Evolutionary conservation across 2,113 vertebrate genomes (phyloP).

Genomic region (Lagopus leucura): DNA sequence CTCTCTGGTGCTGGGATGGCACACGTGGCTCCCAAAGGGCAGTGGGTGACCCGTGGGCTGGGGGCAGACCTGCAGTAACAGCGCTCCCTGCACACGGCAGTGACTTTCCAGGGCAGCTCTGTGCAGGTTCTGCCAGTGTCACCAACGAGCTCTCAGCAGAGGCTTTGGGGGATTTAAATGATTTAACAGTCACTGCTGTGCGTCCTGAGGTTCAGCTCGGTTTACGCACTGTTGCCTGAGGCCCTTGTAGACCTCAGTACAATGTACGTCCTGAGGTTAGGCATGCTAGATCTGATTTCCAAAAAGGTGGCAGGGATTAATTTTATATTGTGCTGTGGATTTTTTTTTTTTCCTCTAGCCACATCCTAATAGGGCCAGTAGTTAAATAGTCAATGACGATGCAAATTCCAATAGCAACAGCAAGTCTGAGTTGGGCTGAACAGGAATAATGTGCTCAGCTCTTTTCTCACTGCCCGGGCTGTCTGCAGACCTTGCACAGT

Average conservation of each 20-base stretch:
- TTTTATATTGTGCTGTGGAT: neutral
- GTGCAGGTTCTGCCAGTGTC: neutral
- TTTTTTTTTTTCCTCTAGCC: neutral
- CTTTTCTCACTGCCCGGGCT: slow-evolving; percentile 24
- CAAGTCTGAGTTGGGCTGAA: slow-evolving; percentile 22
- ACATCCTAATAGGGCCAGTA: neutral
- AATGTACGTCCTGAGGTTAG: neutral
- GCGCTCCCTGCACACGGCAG: neutral
- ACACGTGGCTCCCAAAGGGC: fast-evolving
- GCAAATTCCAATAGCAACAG: slow-evolving; percentile 51
- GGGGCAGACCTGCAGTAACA: neutral
- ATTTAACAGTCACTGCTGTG: neutral
- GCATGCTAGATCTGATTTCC: neutral
- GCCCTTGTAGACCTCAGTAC: neutral
- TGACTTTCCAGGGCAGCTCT: neutral
- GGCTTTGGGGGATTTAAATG: neutral
- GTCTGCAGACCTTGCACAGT: neutral
- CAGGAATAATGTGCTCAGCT: slow-evolving; percentile 48
- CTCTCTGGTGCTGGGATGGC: neutral
- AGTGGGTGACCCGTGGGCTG: fast-evolving
- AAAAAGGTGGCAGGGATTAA: neutral
- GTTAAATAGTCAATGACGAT: slow-evolving; percentile 34
- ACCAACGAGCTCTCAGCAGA: neutral
- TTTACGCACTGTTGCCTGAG: neutral
- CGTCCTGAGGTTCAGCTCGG: neutral